Base-by-base conservation (phyloP, 2,113 vertebrate species). In the Murina feae region DNA sequence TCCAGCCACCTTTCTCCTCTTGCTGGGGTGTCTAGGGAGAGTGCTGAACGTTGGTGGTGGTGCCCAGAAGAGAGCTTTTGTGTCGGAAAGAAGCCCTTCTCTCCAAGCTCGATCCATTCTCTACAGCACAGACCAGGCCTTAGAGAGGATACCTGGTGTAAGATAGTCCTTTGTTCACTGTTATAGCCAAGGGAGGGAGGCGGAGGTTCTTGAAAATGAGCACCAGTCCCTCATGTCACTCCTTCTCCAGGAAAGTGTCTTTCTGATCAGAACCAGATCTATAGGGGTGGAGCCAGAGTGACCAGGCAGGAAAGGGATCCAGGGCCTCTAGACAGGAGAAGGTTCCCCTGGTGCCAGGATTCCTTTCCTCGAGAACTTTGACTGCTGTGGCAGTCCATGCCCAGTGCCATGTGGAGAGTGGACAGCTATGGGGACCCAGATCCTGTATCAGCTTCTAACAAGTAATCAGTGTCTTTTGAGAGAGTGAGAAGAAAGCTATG, bases 21-120 rank as follows among this genome's bases (percentile, higher is more conserved):
- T 47, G 49, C 55, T 30, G 3, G 49, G 30, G 42, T 20, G 68
- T 93, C 53, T 25, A 14, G 39, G 42, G 81, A 82, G 44, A 13
- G 2, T 20, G 20, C 58, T 78, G 88, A 63, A 39, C 86, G 39
- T 20, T 12, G 16, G 9, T 49, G 39, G 51, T 16, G 23, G 35
- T 53, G 2, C 47, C 58, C 3, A 49, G 37, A 20, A 0, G 0
- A 32, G n/a, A 35, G 37, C 6, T 80, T n/a, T 20, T 63, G 13
- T n/a, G 3, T 0, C 3, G 12, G 5, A 32, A 81, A 65, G n/a
- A 47, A 90, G 42, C 9, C 17, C 35, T 55, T 42, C 10, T 60
- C 5, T 1, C 23, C 49, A 81, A 65, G 39, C 58, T 42, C 75
- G 71, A 68, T 20, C 69, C 20, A 14, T 71, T 71, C 53, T 89